Evolutionary conservation across 1,140 invertebrate genomes (phyloP).

Genomic region (Ceratoteleas bidentatus): DNA sequence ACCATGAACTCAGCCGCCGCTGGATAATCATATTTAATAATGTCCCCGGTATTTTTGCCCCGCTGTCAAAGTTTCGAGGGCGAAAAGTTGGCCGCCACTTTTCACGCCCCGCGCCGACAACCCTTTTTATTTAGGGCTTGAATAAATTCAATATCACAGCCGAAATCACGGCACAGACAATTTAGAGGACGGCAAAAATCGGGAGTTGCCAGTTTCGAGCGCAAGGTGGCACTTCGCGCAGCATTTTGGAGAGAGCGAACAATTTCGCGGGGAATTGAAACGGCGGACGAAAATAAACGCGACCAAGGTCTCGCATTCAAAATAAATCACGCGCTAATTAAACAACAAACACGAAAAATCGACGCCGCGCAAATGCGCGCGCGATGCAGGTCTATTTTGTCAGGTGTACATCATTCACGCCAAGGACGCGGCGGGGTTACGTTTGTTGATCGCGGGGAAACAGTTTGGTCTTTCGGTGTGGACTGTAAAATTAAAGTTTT

Average conservation of each 20-base stretch:
- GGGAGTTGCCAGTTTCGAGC: no score
- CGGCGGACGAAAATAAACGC: constrained; percentile 56
- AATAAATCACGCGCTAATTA: constrained; percentile 59
- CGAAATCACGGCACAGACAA: constrained; percentile 48
- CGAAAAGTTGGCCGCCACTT: constrained; percentile 68
- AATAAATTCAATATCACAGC: constrained; percentile 80
- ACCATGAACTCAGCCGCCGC: constrained; percentile 53
- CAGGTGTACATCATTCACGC: constrained; percentile 43
- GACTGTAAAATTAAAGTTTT: no score
- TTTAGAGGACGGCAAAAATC: constrained; percentile 26
- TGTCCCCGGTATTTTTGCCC: constrained; percentile 78
- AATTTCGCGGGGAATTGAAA: no score
- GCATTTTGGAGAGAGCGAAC: no score
- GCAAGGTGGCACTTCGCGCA: no score
- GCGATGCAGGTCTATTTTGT: constrained; percentile 52
- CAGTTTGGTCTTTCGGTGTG: no score
- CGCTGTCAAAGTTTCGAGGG: constrained; percentile 72
- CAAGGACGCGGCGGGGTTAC: constrained; percentile 21
- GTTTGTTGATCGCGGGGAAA: constrained; percentile 25
- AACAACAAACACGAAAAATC: constrained; percentile 54
- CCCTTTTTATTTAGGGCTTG: constrained; percentile 81
- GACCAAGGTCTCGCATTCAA: constrained; percentile 45
- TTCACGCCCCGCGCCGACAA: constrained; percentile 71
- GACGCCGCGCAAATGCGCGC: constrained; percentile 6
- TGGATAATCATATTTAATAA: constrained; percentile 81